Percentiles rank a stretch among this genome's conserved stretches.
phyloP scores from a whole-genome alignment of 2,113 vertebrate genomes.

The Aviceda subcristata region DNA sequence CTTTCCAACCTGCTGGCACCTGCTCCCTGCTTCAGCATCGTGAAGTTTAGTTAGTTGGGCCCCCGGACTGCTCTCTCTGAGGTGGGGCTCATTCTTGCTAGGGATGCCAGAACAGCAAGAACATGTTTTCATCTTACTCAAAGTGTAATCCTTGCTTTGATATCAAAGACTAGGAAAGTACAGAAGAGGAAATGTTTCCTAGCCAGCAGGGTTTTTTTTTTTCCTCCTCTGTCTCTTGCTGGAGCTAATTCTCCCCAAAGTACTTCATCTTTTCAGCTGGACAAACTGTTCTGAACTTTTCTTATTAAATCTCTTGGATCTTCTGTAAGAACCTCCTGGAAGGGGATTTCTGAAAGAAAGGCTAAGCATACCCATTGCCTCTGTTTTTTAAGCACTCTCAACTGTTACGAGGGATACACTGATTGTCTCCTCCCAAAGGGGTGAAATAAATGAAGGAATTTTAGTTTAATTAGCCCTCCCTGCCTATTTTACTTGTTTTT shows the following conservation, averaged over 20 bases:
- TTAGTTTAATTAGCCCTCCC: not conserved
- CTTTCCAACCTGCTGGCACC: not conserved
- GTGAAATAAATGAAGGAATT: not conserved
- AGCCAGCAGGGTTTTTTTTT: not conserved
- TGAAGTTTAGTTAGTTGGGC: not conserved
- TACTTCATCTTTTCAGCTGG: not conserved
- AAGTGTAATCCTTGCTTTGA: not conserved
- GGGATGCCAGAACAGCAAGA: not conserved
- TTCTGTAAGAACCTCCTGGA: not conserved
- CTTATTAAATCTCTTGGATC: not conserved
- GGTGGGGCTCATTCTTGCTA: not conserved
- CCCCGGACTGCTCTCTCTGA: not conserved
- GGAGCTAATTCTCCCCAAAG: not conserved
- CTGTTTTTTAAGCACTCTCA: not conserved
- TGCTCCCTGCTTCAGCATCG: not conserved
- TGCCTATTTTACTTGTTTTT: not conserved
- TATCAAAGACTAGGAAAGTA: not conserved
- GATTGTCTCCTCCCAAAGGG: not conserved
- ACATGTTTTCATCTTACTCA: not conserved
- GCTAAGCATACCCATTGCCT: not conserved
- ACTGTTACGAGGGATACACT: not conserved
- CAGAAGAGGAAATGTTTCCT: not conserved
- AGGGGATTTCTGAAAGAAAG: not conserved
- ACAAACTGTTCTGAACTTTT: slow-evolving; percentile 8
- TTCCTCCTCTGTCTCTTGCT: not conserved